Percentiles rank a stretch among this genome's conserved stretches.
Evolutionary conservation across 2,113 vertebrate genomes (phyloP).

Genomic region (Epinephelus lanceolatus): DNA sequence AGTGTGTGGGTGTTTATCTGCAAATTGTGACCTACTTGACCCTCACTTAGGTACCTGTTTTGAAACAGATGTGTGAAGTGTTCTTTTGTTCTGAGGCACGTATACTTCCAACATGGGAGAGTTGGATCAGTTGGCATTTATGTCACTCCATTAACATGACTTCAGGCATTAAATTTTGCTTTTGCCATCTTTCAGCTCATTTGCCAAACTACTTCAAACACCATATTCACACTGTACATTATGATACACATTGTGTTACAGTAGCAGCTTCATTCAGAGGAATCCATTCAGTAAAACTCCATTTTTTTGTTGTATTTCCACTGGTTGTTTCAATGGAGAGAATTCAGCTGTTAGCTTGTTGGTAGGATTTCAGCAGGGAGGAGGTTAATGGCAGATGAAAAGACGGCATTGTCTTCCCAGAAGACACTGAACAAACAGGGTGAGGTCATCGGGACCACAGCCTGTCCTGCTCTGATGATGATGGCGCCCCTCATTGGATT

Average conservation of each 20-base stretch:
- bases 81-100: no score
- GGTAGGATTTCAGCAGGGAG: conserved; percentile 50
- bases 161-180: not conserved
- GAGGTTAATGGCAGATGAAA: conserved; percentile 70
- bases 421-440: conserved; percentile 81
- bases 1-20: no score
- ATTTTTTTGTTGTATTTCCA: not conserved
- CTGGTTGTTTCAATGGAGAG: not conserved
- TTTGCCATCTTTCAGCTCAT: not conserved
- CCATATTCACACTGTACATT: not conserved
- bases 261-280: not conserved
- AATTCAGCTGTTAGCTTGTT: conserved; percentile 21
- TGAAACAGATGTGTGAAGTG: no score
- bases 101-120: not conserved
- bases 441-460: conserved; percentile 80
- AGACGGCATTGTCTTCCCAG: conserved; percentile 78
- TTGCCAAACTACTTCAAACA: not conserved
- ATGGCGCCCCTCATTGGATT: conserved; percentile 81
- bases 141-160: not conserved
- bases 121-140: not conserved
- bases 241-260: not conserved
- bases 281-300: not conserved
- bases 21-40: no score
- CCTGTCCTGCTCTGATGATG: conserved; percentile 65
- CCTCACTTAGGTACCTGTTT: no score